Conservation (phyloP, 2,113 vertebrate genomes). For the Sciurus niger region DNA sequence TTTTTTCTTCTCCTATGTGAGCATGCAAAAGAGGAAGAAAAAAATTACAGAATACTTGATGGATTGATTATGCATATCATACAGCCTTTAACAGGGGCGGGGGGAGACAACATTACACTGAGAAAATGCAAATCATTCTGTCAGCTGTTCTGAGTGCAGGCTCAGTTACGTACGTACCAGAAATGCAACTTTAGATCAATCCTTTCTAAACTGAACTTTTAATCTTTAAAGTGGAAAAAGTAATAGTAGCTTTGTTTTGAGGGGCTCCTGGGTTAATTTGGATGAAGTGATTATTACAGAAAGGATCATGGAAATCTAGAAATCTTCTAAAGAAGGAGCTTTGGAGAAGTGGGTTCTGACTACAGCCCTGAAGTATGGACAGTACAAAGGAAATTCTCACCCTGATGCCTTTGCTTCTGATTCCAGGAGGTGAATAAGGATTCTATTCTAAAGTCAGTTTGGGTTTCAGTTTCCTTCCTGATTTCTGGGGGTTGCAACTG, state of each 20-base stretch:
- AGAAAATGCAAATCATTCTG: neutral
- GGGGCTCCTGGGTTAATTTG: neutral
- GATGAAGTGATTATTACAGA: neutral
- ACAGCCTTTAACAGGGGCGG: neutral
- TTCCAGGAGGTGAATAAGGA: neutral
- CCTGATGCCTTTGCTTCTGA: neutral
- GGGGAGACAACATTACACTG: neutral
- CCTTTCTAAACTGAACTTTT: neutral
- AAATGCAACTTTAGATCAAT: neutral
- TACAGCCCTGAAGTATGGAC: neutral
- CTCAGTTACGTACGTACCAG: neutral
- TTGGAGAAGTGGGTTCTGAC: neutral
- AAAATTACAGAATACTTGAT: neutral
- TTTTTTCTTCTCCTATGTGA: neutral
- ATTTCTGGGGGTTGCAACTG: neutral
- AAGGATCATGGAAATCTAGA: neutral
- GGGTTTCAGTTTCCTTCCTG: neutral
- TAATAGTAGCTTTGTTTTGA: neutral
- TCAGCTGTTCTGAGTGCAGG: neutral
- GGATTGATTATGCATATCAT: neutral
- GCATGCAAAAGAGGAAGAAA: neutral
- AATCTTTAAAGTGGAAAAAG: neutral
- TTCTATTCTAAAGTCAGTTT: slow-evolving; percentile 3
- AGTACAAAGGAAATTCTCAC: neutral
- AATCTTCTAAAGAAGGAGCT: neutral